Evolutionary conservation across 1,140 invertebrate genomes (phyloP).

Genomic region (Drosophila sp.): DNA sequence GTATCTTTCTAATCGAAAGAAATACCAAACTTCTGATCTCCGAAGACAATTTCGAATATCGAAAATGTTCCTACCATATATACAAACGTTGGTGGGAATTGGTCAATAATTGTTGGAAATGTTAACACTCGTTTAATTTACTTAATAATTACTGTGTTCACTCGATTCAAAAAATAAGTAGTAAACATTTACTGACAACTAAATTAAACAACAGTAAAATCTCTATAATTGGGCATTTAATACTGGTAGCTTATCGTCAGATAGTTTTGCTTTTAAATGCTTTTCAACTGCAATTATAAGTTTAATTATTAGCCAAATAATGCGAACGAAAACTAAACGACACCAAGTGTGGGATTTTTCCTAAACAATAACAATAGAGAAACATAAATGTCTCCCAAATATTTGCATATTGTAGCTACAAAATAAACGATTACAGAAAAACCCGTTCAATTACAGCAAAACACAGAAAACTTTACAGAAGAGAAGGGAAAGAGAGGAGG

Average conservation of each 20-base stretch:
- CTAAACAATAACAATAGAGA: slow-evolving; percentile 3
- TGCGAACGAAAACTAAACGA: slow-evolving; percentile 17
- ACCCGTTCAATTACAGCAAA: slow-evolving; percentile 14
- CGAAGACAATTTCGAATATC: background rate
- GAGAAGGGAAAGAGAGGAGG: background rate
- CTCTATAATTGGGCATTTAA: slow-evolving; percentile 35
- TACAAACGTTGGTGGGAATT: slow-evolving; percentile 1
- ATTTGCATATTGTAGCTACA: slow-evolving; percentile 59
- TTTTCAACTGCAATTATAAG: slow-evolving; percentile 38
- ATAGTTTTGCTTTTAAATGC: slow-evolving; percentile 39
- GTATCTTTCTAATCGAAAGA: too few relatives aligned
- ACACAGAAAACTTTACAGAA: slow-evolving; percentile 6
- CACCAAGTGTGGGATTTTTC: background rate
- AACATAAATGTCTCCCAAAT: slow-evolving; percentile 37
- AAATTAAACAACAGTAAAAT: background rate
- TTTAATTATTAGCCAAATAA: slow-evolving; percentile 29
- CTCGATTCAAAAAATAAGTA: slow-evolving; percentile 25
- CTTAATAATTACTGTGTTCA: background rate
- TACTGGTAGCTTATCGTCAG: slow-evolving; percentile 35
- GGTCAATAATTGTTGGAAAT: background rate
- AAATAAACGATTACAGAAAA: slow-evolving; percentile 19
- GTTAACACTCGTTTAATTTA: slow-evolving; percentile 2
- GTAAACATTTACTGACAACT: slow-evolving; percentile 9
- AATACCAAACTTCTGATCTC: background rate
- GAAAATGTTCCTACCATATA: background rate